Percentiles rank a stretch among this genome's conserved stretches.
phyloP scores from a whole-genome alignment of 2,888 invertebrate species.

The Hololepta plana region DNA sequence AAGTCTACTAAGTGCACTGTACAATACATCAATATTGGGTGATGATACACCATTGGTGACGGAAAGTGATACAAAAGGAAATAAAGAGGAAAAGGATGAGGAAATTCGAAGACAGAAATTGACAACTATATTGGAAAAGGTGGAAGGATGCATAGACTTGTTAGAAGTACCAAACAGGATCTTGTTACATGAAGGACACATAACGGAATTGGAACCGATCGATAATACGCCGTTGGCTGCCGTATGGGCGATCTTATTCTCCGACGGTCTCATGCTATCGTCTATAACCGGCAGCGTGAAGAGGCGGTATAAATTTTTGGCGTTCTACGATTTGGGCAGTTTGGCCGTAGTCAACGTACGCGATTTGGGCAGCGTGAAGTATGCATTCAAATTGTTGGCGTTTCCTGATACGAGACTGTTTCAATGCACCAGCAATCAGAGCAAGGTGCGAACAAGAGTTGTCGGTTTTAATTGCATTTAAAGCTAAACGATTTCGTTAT shows the following conservation, averaged over 20 bases:
- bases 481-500: conserved; percentile 9
- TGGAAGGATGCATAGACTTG: conserved; percentile 50
- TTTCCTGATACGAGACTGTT: conserved; percentile 87
- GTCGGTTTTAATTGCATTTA: background rate
- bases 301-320: conserved; percentile 68
- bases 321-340: conserved; percentile 69
- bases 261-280: conserved; percentile 80
- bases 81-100: conserved; percentile 28
- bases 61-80: conserved; percentile 24
- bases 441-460: conserved; percentile 17
- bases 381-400: conserved; percentile 85
- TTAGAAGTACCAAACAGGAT: conserved; percentile 42
- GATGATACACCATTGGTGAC: conserved; percentile 23
- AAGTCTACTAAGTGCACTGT: conserved; percentile 56
- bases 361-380: conserved; percentile 75
- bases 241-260: conserved; percentile 83
- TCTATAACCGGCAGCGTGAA: conserved; percentile 60
- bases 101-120: conserved; percentile 42
- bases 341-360: conserved; percentile 88
- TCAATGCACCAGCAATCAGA: conserved; percentile 64
- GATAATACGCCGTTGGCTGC: conserved; percentile 74
- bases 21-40: conserved; percentile 47
- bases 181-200: conserved; percentile 80
- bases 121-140: conserved; percentile 60
- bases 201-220: conserved; percentile 75